phyloP scores from a whole-genome alignment of 2,797 vertebrate genomes.

The Cirrhinus mrigala region DNA sequence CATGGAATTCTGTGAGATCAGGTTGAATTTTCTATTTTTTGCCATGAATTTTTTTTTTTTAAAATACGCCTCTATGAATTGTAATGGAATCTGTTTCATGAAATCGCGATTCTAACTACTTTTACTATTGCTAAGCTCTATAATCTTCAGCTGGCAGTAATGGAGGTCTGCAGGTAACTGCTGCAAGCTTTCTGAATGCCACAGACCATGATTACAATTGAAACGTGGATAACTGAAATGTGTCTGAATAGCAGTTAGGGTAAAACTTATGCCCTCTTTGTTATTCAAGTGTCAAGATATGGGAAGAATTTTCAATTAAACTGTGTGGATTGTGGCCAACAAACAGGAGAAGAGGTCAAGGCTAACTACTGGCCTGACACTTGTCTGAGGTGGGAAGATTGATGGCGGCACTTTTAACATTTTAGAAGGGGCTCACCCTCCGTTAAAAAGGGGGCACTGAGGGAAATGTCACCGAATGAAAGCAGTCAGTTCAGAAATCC shows the following conservation, averaged over 20 bases:
- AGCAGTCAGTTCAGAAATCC: constrained; percentile 60
- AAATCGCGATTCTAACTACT: neutral
- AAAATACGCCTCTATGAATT: neutral
- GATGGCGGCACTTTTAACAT: constrained; percentile 64
- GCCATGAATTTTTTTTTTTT: too few relatives aligned
- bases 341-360: constrained; percentile 27
- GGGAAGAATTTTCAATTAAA: constrained; percentile 41
- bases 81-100: neutral
- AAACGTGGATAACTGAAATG: constrained; percentile 48
- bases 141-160: constrained; percentile 47
- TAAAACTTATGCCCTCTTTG: constrained; percentile 38
- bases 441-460: constrained; percentile 59
- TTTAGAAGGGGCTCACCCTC: constrained; percentile 58
- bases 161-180: constrained; percentile 46
- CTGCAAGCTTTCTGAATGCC: constrained; percentile 39
- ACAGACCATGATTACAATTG: constrained; percentile 43
- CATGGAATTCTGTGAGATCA: too few relatives aligned
- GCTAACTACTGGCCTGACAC: constrained; percentile 43
- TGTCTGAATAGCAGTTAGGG: constrained; percentile 16
- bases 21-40: too few relatives aligned
- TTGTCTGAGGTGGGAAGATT: constrained; percentile 57
- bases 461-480: constrained; percentile 66
- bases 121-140: neutral
- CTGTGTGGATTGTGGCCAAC: neutral
- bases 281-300: constrained; percentile 35